Percentiles rank a stretch among this genome's conserved stretches.
Evolutionary conservation across 2,888 invertebrate genomes (phyloP).

Genomic region (Cordilura impudica): DNA sequence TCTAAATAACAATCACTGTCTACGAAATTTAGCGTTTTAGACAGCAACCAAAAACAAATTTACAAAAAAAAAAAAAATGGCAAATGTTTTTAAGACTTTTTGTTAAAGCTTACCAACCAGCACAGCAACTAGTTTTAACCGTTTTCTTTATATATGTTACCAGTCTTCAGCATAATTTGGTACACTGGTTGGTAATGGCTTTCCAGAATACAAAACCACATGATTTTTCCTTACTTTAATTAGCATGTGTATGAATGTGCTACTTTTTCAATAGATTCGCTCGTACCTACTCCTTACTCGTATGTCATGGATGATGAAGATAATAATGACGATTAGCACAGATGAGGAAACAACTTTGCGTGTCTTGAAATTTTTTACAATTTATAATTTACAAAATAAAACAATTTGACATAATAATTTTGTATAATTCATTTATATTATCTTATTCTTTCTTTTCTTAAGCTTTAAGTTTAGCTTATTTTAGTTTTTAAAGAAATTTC

Average conservation of each 20-base stretch:
- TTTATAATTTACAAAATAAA: conserved; percentile 50
- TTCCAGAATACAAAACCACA: not conserved
- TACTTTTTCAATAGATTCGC: no score
- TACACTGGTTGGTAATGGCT: not conserved
- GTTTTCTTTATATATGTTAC: not conserved
- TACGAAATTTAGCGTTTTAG: conserved; percentile 45
- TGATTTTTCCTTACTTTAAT: not conserved
- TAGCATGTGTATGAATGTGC: not conserved
- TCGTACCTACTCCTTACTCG: no score
- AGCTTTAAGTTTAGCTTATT: not conserved
- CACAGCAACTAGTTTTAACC: conserved; percentile 41
- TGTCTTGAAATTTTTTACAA: conserved; percentile 44
- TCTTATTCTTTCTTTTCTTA: not conserved
- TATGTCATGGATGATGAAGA: not conserved
- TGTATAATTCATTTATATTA: conserved; percentile 28
- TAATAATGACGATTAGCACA: conserved; percentile 3
- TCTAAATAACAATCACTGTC: conserved; percentile 49
- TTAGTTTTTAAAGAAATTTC: not conserved
- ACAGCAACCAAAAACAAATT: not conserved
- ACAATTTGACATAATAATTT: conserved; percentile 58
- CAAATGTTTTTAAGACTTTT: not conserved
- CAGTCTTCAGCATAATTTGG: not conserved
- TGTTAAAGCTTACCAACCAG: not conserved
- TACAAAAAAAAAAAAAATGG: not conserved
- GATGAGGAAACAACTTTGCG: conserved; percentile 40